Evolutionary conservation across 1,140 invertebrate genomes (phyloP), one percentile per base, ranked within the genome.

Genomic region (Achatina immaculata): DNA sequence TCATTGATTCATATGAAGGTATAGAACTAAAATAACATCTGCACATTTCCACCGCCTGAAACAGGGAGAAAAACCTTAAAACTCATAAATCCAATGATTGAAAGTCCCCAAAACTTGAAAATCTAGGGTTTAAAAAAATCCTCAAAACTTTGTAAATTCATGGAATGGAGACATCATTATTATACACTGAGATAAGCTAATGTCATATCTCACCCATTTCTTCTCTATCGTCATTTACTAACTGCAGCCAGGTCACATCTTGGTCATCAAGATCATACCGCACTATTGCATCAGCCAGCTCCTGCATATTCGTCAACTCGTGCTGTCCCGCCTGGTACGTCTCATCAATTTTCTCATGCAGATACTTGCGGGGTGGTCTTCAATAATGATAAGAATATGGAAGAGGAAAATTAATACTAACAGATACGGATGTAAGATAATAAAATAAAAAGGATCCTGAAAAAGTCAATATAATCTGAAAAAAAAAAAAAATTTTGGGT

Each of bases 241-340:
- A 93, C 81, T 95, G 94, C 58, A 99, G 93, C 98, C 98, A 99
- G 48, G 95, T 94, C 72, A 96, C 94, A 92, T 99, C 98, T 81
- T 95, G 94, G 86, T 97, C 95, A 92, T 99, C 98, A 85, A 99
- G 93, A 91, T 99, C 97, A 92, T 99, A 99, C 80, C 95, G 94
- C 95, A 95, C 89, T 40, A 96, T 95, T 87, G 96, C 95, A 90
- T 98, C 97, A 19, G 97, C 95, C 90, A 95, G 93, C 45, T 95
- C 93, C 74, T 96, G 95, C 81, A 96, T 95, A 82, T 94, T 95
- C 80, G 96, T 96, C 83, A 98, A 92, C 87, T 95, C 94, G 92
- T 98, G 96, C 83, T 95, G 94, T 79, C 97, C 96, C 43, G 94
- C 88, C 88, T 94, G 94, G 91, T 96, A 98, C 87, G 95, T 94